Evolutionary conservation across 2,113 vertebrate species (phyloP).

Genomic region (Copsychus sechellarum): DNA sequence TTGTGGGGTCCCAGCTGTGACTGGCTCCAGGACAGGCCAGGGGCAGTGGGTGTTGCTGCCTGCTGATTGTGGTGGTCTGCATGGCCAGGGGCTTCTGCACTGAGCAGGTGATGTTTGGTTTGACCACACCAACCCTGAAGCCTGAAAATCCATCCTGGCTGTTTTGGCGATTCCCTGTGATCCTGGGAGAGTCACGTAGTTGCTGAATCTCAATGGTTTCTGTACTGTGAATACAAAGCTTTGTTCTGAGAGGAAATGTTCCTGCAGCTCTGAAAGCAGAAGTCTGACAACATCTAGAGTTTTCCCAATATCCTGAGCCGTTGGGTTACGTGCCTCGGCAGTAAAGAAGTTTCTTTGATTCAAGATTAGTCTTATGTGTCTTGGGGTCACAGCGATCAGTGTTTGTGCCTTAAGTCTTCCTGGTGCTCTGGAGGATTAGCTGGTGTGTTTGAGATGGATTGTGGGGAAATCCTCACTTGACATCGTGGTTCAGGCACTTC

Average conservation of each 20-base stretch:
- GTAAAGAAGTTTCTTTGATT: constrained; percentile 7
- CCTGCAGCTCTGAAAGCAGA: neutral
- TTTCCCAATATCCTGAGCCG: neutral
- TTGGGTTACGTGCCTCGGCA: neutral
- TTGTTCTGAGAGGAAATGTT: neutral
- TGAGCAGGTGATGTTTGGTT: neutral
- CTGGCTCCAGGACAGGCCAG: accelerated
- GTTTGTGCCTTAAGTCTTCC: neutral
- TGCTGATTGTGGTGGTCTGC: no score
- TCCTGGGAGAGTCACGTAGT: accelerated
- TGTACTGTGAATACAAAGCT: accelerated
- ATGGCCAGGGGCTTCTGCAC: neutral
- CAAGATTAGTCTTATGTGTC: neutral
- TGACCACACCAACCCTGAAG: neutral
- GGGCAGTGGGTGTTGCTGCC: neutral
- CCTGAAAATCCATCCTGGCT: neutral
- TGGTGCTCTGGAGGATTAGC: neutral
- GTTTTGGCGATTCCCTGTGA: neutral
- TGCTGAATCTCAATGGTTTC: accelerated
- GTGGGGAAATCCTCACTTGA: neutral
- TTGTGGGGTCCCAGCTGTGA: neutral
- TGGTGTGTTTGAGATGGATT: neutral
- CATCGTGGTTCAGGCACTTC: neutral
- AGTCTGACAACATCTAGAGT: neutral
- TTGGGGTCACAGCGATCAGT: neutral